Base-by-base conservation (phyloP, 1,140 invertebrate species). In the Drosophila albomicans region DNA sequence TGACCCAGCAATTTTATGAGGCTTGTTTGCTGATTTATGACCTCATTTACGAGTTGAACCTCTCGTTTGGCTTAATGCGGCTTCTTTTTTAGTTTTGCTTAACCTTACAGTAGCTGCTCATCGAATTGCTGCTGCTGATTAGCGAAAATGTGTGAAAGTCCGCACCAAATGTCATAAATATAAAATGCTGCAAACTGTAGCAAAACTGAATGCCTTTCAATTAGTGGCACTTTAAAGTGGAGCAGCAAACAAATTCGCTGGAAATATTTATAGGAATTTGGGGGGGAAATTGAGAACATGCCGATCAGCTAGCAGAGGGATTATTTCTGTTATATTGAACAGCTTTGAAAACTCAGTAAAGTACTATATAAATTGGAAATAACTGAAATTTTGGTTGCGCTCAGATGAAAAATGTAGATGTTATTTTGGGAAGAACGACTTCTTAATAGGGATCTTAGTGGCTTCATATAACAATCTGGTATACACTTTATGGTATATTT, bases 91-190 rank as follows among this genome's bases (percentile, higher is more conserved):
- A 78, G 46, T 48, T 68, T 63, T 63, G 71, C 70, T 79, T 75
- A 61, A 45, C 65, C 48, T 64, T 51, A 74, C 85, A 79, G 85
- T 90, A 89, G 85, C 81, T 56, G 20, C 20, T 25, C 20, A 25
- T 25, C 41, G 52, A 75, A 52, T 67, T 65, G 79, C 49, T 65
- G 79, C 46, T 54, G 59, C 80, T 89, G 81, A 89, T 85, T 81
- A 89, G 86, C 81, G 66, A 76, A 89, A 89, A 89, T 71, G 85
- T 89, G 85, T 89, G 85, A 89, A 88, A 89, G 74, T 78, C 77
- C 46, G 68, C 6, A 45, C 11, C 30, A 38, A 46, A 43, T 5
- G 16, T 28, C 8, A 8, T 46, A 56, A 65, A 57, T 41, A 43
- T 58, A 16, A 38, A 11, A 57, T 5, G 52, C 49, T 52, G n/a